These are phyloP conservation scores for Aurelia sp. DNA, from an alignment of 30 jellyfish, hydroid and myxozoan species.

Conservation along the genomic window DNA sequence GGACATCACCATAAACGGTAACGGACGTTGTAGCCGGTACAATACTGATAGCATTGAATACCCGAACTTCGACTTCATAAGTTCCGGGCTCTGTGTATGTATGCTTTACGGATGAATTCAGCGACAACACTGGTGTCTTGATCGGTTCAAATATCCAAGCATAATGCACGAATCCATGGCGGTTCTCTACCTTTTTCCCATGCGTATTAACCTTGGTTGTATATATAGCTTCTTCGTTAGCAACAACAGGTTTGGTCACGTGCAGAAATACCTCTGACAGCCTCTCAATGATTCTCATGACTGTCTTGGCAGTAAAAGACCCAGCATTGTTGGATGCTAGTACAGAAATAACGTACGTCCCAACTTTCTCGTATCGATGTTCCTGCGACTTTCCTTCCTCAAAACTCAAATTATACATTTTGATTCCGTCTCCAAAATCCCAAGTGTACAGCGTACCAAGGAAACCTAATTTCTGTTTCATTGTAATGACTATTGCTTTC, in stretches of 20 bases:
- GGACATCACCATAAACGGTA: conserved; percentile 68
- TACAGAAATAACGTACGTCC: conserved; percentile 72
- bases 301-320: conserved; percentile 60
- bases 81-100: conserved; percentile 62
- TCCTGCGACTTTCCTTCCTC: conserved; percentile 45
- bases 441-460: conserved; percentile 73
- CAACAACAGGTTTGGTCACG: conserved; percentile 65
- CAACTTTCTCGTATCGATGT: conserved; percentile 58
- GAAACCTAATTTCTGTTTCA: conserved; percentile 73
- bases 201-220: conserved; percentile 50
- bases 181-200: conserved; percentile 25
- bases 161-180: conserved; percentile 73
- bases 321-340: conserved; percentile 77
- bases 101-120: conserved; percentile 59
- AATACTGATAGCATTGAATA: conserved; percentile 68
- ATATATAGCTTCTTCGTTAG: conserved; percentile 38
- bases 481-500: conserved; percentile 21
- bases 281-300: conserved; percentile 64
- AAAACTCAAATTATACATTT: conserved; percentile 61
- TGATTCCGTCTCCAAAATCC: conserved; percentile 80
- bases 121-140: conserved; percentile 64
- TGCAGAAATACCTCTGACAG: conserved; percentile 59
- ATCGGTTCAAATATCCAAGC: conserved; percentile 83
- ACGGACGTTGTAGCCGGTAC: conserved; percentile 60
- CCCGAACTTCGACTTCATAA: conserved; percentile 77